phyloP scores from a whole-genome alignment of 2,888 invertebrate species.

The Pachycephus smyrnensis region DNA sequence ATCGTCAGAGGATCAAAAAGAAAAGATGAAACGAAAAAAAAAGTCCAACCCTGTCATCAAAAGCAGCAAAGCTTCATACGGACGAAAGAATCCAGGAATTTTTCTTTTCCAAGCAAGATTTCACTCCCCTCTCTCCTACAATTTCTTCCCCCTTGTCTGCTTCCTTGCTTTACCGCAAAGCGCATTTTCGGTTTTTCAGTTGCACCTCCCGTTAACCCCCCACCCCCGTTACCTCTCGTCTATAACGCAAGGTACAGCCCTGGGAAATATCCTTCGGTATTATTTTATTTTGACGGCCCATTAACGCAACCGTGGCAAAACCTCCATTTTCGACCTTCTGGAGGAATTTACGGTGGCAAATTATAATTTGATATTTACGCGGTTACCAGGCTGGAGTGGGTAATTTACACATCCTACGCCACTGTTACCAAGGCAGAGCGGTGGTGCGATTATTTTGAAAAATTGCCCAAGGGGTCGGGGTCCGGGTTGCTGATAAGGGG shows the following conservation, averaged over 20 bases:
- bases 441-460: background rate
- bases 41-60: no score
- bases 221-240: no score
- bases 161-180: no score
- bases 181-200: no score
- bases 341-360: background rate
- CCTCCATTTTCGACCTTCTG: background rate
- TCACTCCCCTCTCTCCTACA: no score
- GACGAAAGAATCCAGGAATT: background rate
- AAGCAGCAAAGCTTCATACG: no score
- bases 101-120: background rate
- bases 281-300: background rate
- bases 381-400: background rate
- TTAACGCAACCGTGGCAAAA: background rate
- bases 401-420: background rate
- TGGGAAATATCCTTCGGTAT: background rate
- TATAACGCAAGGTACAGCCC: background rate
- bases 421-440: background rate
- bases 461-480: background rate
- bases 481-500: background rate
- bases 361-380: background rate
- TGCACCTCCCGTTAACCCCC: no score
- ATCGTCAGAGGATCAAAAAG: no score
- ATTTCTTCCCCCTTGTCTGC: no score
- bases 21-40: no score